Evolutionary conservation across 2,113 vertebrate species (phyloP), one percentile per base, ranked within the genome.

Genomic region (Oryzias woworae): DNA sequence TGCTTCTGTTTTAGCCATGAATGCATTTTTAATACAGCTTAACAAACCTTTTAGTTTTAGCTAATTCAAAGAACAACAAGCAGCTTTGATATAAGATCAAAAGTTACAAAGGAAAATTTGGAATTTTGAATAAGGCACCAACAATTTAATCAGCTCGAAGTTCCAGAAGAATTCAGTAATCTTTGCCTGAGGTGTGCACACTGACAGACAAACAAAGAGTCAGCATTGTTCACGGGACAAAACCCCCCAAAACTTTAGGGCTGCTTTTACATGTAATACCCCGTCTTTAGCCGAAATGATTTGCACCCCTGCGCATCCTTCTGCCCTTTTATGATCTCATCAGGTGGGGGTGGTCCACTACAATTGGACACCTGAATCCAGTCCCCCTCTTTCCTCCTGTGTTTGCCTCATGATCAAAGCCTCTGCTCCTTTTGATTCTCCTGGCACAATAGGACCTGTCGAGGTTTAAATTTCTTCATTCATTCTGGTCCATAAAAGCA

Each of bases 391-490:
- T 12, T 47, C 64, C 59, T 53, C 51, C 63, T 58, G 62, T 56
- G 75, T 74, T 62, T 47, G 66, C 81, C 73, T 66, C 61, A 65
- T 75, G 84, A 89, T 89, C 88, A 89, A 89, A 89, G 88, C 68
- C 14, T 58, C 77, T 4, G 73, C 55, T 76, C 36, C 77, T 65
- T 89, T 87, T 89, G 85, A 89, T 86, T 69, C 76, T 62, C n/a
- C 23, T 56, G 70, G 58, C 58, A 85, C 84, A 84, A 87, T 76
- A 54, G 79, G 41, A 71, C 42, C 66, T 78, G 74, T 78, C 75
- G 69, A 80, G 87, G 85, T 87, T 89, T 85, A 70, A 71, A 79
- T 87, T 88, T 88, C 81, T 85, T 78, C 75, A 62, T 84, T 69
- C 78, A 82, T 87, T 83, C 69, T 77, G 55, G 50, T 63, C 20